These are phyloP conservation scores for Rhodinocichla rosea DNA, from an alignment of 2,113 vertebrate species.

Conservation along the genomic window DNA sequence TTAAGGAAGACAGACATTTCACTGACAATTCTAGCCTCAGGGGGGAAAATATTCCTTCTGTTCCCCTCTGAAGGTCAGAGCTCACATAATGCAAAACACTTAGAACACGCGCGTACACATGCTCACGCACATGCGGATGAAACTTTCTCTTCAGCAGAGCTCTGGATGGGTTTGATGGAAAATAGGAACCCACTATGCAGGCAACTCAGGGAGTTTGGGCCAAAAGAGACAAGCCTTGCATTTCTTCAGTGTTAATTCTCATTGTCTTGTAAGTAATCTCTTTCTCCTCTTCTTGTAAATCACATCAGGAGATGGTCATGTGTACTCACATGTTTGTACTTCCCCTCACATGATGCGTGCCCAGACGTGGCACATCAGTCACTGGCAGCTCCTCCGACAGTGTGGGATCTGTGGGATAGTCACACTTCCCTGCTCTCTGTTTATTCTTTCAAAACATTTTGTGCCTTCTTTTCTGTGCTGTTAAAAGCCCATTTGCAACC, in stretches of 20 bases:
- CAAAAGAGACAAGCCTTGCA: background rate
- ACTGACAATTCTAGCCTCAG: conserved; percentile 56
- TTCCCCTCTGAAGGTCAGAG: conserved; percentile 71
- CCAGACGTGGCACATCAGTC: background rate
- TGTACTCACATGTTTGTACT: background rate
- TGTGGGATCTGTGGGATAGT: background rate
- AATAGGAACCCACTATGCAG: background rate
- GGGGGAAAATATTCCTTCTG: conserved; percentile 71
- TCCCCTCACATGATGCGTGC: background rate
- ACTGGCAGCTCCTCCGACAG: background rate
- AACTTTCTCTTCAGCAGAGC: background rate
- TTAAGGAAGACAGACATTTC: conserved; percentile 71
- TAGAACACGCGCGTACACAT: background rate
- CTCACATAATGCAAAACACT: conserved; percentile 56
- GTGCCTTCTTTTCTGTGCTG: background rate
- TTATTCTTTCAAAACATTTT: background rate
- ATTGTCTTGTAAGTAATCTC: background rate
- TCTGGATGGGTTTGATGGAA: background rate
- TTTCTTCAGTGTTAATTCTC: background rate
- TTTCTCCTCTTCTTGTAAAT: background rate
- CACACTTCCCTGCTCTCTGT: background rate
- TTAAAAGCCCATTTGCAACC: background rate
- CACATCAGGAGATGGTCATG: background rate
- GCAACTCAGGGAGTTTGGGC: background rate
- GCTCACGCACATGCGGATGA: background rate